Conservation (phyloP, 2,888 invertebrate species). For the Parasteatoda lunata region DNA sequence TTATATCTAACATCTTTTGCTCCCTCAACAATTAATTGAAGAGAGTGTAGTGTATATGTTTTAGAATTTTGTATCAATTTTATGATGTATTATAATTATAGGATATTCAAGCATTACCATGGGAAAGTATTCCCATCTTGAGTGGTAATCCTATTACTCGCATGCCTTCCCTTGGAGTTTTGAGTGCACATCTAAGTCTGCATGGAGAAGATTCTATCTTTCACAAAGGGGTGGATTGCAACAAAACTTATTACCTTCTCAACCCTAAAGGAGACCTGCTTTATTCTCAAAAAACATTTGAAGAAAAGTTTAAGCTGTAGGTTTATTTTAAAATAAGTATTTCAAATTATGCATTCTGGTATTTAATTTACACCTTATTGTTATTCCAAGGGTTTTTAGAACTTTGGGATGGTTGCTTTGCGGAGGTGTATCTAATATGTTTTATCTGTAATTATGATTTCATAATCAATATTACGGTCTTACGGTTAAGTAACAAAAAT, state of each 20-base stretch:
- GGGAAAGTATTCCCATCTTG: conserved; percentile 83
- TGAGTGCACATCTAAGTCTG: conserved; percentile 69
- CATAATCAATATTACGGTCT: too few relatives aligned
- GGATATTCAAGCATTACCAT: conserved; percentile 85
- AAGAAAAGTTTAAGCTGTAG: conserved; percentile 60
- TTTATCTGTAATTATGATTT: too few relatives aligned
- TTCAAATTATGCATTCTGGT: background rate
- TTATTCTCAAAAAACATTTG: conserved; percentile 80
- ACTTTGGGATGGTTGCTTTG: too few relatives aligned
- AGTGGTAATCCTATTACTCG: conserved; percentile 82
- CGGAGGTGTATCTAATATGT: too few relatives aligned
- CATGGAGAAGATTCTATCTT: conserved; percentile 25
- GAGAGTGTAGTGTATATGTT: background rate
- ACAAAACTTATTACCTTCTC: conserved; percentile 79
- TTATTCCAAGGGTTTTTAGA: too few relatives aligned
- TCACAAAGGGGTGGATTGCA: conserved; percentile 77
- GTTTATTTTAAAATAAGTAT: background rate
- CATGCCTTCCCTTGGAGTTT: conserved; percentile 80
- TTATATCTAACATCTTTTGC: too few relatives aligned
- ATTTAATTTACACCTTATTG: background rate
- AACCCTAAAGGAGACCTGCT: conserved; percentile 83
- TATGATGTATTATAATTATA: conserved; percentile 73
- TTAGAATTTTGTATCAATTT: conserved; percentile 11
- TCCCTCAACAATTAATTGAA: too few relatives aligned
- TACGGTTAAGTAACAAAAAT: too few relatives aligned